Evolutionary conservation across 2,888 invertebrate genomes (phyloP), one percentile per base, ranked within the genome.

Genomic region (Apoda limacodes): DNA sequence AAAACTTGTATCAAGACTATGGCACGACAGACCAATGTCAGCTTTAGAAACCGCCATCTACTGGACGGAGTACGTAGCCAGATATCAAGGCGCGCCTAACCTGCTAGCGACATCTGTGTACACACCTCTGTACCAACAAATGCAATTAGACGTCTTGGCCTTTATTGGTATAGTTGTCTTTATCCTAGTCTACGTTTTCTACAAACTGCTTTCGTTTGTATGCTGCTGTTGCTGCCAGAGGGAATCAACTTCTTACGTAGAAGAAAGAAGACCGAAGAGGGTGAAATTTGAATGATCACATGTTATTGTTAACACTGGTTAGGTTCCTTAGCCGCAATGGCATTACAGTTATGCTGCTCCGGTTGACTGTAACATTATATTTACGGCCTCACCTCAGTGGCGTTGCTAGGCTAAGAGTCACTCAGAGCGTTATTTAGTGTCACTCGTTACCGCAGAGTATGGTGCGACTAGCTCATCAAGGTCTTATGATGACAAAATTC

Each of bases 11-110:
- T 82, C 85, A 1, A 59, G 67, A 34, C 48, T 81, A 12, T 85
- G 83, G 68, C 82, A 82, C 34, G 76, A 82, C 40, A 78, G 85
- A 0, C 68, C 82, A 19, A 68, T 72, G 45, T 66, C 81, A 3
- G 80, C 85, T 1, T 39, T 83, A 26, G 78, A 83, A 34, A 76
- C 67, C 13, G 83, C 85, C 33, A 63, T 84, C 48, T 85, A 85
- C 60, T 84, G 84, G 76, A 76, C 81, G 9, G 85, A 85, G 43
- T 83, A 84, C 47, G 76, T 84, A 39, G 64, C 84, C 14, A 53
- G 78, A 13, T 70, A 80, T 35, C 59, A 57, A 12, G 80, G 80
- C 2, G 65, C 75, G 9, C 74, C 74, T 0, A 67, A 78, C 42
- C 55, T 82, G 2, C 55, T 55, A 40, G 58, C 76, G 32, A 46